Conservation (phyloP, 2,888 invertebrate genomes). For the Temnothorax rugatulus region DNA sequence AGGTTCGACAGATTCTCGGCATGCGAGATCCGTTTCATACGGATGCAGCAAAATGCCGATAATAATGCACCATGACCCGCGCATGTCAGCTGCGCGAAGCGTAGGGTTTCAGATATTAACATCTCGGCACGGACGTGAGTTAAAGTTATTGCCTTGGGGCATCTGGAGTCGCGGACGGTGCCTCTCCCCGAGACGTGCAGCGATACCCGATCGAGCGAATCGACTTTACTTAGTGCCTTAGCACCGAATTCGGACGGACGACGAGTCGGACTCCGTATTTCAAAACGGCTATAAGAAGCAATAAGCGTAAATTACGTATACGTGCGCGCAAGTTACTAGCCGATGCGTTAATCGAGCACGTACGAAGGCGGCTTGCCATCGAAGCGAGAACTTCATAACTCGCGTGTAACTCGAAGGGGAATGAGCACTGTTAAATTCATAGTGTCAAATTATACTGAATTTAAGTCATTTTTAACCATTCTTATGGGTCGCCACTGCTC, state of each 20-base stretch:
- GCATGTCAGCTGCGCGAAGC: constrained; percentile 34
- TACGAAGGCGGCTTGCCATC: neutral
- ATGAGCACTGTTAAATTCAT: no score
- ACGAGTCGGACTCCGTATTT: constrained; percentile 43
- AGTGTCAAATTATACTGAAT: no score
- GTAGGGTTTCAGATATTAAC: constrained; percentile 28
- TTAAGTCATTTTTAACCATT: no score
- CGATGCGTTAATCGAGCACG: constrained; percentile 38
- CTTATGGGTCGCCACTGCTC: no score
- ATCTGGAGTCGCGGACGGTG: constrained; percentile 10
- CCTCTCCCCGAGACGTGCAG: constrained; percentile 14
- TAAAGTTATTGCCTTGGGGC: constrained; percentile 40
- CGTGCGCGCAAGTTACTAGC: constrained; percentile 21
- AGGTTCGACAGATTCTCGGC: neutral
- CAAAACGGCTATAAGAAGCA: constrained; percentile 24
- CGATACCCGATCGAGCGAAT: constrained; percentile 23
- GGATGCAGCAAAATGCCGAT: constrained; percentile 11
- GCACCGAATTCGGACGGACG: constrained; percentile 40
- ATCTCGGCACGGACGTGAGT: constrained; percentile 40
- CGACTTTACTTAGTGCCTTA: constrained; percentile 37
- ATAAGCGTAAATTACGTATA: constrained; percentile 45
- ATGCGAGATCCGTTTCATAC: neutral
- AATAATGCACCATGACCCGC: constrained; percentile 23
- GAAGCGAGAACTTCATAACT: constrained; percentile 29
- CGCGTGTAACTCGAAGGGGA: neutral